These are phyloP conservation scores for Tokudaia muenninki DNA, from an alignment of 2,797 vertebrate genomes.

Conservation along the genomic window DNA sequence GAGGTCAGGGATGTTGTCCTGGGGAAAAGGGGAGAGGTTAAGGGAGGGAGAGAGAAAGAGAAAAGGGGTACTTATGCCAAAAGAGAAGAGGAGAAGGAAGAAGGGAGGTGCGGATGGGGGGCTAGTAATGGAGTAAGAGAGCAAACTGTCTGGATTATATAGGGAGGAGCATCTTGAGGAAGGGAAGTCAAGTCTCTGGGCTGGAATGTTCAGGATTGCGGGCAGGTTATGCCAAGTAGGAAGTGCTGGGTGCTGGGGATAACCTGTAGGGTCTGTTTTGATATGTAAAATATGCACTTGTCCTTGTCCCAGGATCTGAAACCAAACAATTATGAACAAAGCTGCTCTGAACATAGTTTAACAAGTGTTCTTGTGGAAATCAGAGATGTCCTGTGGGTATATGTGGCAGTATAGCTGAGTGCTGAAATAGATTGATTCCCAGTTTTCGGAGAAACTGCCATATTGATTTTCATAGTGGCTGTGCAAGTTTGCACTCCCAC, in stretches of 20 bases:
- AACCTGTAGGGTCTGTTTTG: background rate
- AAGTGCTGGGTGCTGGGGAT: too few species aligned
- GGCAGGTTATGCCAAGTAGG: too few species aligned
- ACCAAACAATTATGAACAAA: background rate
- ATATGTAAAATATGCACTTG: background rate
- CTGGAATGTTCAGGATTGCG: too few species aligned
- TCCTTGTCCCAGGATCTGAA: background rate
- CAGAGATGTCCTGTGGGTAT: background rate
- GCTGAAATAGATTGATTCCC: background rate
- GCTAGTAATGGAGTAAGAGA: background rate
- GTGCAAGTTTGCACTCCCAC: background rate
- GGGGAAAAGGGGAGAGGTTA: background rate
- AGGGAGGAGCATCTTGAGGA: background rate
- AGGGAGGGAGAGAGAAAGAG: background rate
- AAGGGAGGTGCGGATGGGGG: background rate
- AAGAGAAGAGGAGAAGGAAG: background rate
- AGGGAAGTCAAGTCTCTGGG: background rate
- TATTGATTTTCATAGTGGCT: background rate
- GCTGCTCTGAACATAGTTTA: background rate
- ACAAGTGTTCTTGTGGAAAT: background rate
- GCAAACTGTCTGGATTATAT: background rate
- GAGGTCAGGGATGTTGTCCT: background rate
- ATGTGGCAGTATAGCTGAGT: background rate
- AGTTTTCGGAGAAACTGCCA: background rate
- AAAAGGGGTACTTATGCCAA: background rate